Percentiles rank a stretch among this genome's conserved stretches.
phyloP scores from a whole-genome alignment of 37 sponge, comb jelly and placozoan species.

The Diacarnus erythraeanus region DNA sequence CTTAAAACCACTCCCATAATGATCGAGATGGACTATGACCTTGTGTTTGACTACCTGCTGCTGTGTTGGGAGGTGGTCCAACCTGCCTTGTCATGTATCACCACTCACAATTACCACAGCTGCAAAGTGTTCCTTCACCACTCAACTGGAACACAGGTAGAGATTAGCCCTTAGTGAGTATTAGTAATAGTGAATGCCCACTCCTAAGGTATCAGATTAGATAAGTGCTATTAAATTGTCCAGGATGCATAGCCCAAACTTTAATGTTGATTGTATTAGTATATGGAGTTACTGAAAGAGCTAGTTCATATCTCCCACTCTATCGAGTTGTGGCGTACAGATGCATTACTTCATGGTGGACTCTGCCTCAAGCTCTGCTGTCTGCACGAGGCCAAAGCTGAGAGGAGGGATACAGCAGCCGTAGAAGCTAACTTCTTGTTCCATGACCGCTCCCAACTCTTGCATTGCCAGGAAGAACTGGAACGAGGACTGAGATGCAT shows the following conservation, averaged over 20 bases:
- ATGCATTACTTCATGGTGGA: slow-evolving; percentile 60
- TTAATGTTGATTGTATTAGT: not conserved
- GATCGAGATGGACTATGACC: slow-evolving; percentile 34
- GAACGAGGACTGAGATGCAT: slow-evolving; percentile 21
- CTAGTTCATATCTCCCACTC: slow-evolving; percentile 20
- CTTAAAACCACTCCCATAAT: not conserved
- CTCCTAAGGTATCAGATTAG: not conserved
- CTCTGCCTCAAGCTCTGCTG: slow-evolving; percentile 58
- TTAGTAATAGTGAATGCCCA: not conserved
- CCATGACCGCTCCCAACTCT: slow-evolving; percentile 34
- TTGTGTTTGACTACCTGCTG: slow-evolving; percentile 45
- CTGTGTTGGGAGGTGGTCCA: slow-evolving; percentile 41
- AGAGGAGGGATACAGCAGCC: not conserved
- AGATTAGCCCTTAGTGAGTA: not conserved
- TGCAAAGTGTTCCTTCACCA: slow-evolving; percentile 11
- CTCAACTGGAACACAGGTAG: slow-evolving; percentile 1
- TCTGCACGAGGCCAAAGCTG: slow-evolving; percentile 38
- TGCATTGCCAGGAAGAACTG: slow-evolving; percentile 17
- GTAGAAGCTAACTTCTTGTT: not conserved
- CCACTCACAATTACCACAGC: slow-evolving; percentile 10
- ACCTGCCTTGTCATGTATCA: slow-evolving; percentile 8
- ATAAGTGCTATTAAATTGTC: not conserved
- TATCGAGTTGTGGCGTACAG: slow-evolving; percentile 48
- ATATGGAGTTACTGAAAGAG: slow-evolving; percentile 19
- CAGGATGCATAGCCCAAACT: not conserved